Evolutionary conservation across 2,888 invertebrate species (phyloP).

Genomic region (Drosophila gaucha): DNA sequence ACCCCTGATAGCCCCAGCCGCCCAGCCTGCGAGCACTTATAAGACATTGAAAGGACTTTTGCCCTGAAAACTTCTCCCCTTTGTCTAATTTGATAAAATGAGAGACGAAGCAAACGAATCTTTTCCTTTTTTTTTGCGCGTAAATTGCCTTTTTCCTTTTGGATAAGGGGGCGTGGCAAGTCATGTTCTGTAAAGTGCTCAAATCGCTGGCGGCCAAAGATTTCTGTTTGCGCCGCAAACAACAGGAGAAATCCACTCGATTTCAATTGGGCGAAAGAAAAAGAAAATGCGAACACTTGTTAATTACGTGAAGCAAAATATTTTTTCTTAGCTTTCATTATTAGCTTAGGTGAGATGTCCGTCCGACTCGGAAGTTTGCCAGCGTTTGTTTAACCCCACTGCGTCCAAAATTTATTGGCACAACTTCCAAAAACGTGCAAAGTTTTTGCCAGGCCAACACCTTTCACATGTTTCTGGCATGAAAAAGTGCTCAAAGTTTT

Average conservation of each 20-base stretch:
- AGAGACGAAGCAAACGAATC: slow-evolving; percentile 36
- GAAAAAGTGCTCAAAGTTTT: slow-evolving; percentile 58
- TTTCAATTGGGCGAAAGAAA: slow-evolving; percentile 55
- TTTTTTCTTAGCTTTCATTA: slow-evolving; percentile 42
- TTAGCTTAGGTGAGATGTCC: slow-evolving; percentile 24
- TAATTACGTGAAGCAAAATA: slow-evolving; percentile 65
- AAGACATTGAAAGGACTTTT: slow-evolving; percentile 48
- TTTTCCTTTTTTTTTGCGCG: slow-evolving; percentile 38
- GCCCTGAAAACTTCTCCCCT: slow-evolving; percentile 46
- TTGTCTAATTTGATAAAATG: slow-evolving; percentile 74
- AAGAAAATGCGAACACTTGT: slow-evolving; percentile 50
- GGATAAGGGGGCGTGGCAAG: slow-evolving; percentile 20
- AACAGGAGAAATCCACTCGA: slow-evolving; percentile 34
- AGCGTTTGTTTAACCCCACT: slow-evolving; percentile 55
- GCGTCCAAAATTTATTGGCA: slow-evolving; percentile 68
- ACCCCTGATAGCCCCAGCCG: slow-evolving; percentile 38
- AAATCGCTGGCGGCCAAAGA: slow-evolving; percentile 34
- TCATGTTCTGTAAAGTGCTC: slow-evolving; percentile 43
- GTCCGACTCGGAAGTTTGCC: neutral
- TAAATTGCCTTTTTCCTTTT: slow-evolving; percentile 57
- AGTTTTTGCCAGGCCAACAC: slow-evolving; percentile 62
- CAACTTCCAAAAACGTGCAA: slow-evolving; percentile 57
- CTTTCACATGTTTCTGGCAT: slow-evolving; percentile 72
- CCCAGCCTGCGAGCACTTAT: slow-evolving; percentile 20
- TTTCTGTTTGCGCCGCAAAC: slow-evolving; percentile 6